Base-by-base conservation (phyloP, 2,888 invertebrate species). In the Meiosimyza decipiens region DNA sequence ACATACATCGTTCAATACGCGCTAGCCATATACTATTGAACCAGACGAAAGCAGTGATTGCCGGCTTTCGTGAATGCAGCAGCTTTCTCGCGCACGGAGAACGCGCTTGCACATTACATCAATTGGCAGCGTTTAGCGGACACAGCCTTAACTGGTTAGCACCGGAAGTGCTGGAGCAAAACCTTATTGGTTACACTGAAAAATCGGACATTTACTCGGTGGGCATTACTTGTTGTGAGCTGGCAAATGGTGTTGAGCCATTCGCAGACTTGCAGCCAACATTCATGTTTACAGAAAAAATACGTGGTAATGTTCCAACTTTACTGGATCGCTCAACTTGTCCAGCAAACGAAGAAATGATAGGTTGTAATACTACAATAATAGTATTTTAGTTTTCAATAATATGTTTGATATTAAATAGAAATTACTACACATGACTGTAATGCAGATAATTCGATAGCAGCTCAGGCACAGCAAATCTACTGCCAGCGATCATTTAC, bases 191-290 rank as follows among this genome's bases (percentile, higher is more conserved):
- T 4, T 98, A 97, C 85, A 94, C 94, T 82, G 93, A 93, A 82
- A 94, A 94, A 79, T 95, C 96, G 0, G 98, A 98, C 86, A 92
- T 97, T 15, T 98, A 98, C 85, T 97, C 97, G 74, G 82, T 97
- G 57, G 98, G 98, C 28, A 94, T 97, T 76, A 90, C 95, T 6
- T 90, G 93, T 63, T 97, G 96, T 85, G 85, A 86, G 76, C 67
- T 86, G 74, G 95, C 94, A 57, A 97, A 97, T 87, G 97, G 97
- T 0, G 90, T 93, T 50, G 94, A 95, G 77, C 97, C 97, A 0
- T 97, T 95, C 87, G 90, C 92, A 0, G 95, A 94, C 79, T 92
- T 95, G 82, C 91, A 94, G 7, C 92, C 92, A n/a, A 95, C 97
- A 1, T 89, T 96, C 80, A 96, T 97, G 96, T 89, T 96, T 78